Evolutionary conservation across 2,888 invertebrate genomes (phyloP).

Genomic region (Plemyria rubiginata): DNA sequence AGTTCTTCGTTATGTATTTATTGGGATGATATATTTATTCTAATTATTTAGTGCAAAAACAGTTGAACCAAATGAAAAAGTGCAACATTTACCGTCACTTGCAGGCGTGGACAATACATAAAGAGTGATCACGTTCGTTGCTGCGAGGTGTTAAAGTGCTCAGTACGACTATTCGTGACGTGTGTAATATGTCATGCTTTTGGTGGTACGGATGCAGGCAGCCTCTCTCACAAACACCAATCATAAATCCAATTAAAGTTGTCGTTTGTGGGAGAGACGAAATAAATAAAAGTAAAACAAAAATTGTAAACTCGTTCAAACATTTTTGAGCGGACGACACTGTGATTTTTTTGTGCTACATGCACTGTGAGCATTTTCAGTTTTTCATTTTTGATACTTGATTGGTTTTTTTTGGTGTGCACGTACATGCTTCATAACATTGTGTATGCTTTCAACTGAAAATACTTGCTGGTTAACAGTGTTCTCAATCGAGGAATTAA

Average conservation of each 20-base stretch:
- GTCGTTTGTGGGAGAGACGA: conserved; percentile 62
- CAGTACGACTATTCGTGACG: conserved; percentile 56
- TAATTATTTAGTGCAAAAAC: conserved; percentile 25
- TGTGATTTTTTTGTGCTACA: conserved; percentile 78
- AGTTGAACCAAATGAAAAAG: conserved; percentile 36
- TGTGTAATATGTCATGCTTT: conserved; percentile 75
- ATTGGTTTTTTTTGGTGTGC: conserved; percentile 40
- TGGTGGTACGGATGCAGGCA: conserved; percentile 82
- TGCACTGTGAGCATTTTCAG: conserved; percentile 69
- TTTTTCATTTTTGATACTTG: conserved; percentile 37
- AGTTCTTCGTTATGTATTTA: background rate
- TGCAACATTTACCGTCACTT: conserved; percentile 41
- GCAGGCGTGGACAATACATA: conserved; percentile 36
- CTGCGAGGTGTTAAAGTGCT: conserved; percentile 58
- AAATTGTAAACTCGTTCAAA: conserved; percentile 59
- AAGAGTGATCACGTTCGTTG: conserved; percentile 34
- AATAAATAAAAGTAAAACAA: conserved; percentile 58
- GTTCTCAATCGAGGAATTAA: conserved; percentile 52
- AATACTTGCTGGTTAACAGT: conserved; percentile 40
- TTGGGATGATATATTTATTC: background rate
- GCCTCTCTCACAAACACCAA: conserved; percentile 66
- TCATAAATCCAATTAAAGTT: conserved; percentile 33
- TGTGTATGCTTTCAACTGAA: conserved; percentile 59
- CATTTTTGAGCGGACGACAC: conserved; percentile 65
- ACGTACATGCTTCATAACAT: conserved; percentile 67